Conservation (phyloP, 2,113 vertebrate species). For the Rostratula benghalensis region DNA sequence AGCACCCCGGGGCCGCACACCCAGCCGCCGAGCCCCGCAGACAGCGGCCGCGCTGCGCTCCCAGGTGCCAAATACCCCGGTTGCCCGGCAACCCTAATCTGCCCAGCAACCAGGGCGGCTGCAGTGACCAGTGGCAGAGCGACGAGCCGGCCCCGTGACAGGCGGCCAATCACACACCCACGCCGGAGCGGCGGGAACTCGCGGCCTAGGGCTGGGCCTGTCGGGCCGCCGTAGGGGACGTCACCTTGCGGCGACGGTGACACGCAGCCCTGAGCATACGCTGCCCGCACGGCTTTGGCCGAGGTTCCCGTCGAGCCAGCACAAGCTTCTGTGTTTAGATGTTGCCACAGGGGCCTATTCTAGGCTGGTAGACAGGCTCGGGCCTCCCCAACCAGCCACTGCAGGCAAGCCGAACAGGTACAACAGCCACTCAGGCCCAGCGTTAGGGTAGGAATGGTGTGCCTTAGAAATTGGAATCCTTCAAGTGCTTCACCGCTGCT, state of each 20-base stretch:
- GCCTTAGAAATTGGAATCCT: too few species aligned
- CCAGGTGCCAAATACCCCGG: rapidly evolving
- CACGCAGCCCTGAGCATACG: rapidly evolving
- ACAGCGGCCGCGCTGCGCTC: rapidly evolving
- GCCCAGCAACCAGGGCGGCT: background rate
- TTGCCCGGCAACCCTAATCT: rapidly evolving
- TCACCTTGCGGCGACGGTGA: rapidly evolving
- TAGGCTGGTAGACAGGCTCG: rapidly evolving
- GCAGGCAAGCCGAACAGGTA: too few species aligned
- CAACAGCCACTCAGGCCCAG: rapidly evolving
- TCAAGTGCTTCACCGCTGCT: rapidly evolving
- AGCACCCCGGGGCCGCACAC: rapidly evolving
- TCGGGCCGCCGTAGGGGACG: rapidly evolving
- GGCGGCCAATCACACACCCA: too few species aligned
- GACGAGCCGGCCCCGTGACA: rapidly evolving
- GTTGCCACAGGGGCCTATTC: rapidly evolving
- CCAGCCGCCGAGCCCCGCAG: rapidly evolving
- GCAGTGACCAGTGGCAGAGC: background rate
- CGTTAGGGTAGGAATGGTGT: too few species aligned
- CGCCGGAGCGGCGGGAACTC: rapidly evolving
- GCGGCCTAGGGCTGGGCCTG: rapidly evolving
- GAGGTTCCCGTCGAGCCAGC: rapidly evolving
- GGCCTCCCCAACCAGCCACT: too few species aligned
- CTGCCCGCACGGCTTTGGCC: rapidly evolving
- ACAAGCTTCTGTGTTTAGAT: rapidly evolving